Evolutionary conservation across 2,888 invertebrate genomes (phyloP).

Genomic region (Clepsis dumicolana): DNA sequence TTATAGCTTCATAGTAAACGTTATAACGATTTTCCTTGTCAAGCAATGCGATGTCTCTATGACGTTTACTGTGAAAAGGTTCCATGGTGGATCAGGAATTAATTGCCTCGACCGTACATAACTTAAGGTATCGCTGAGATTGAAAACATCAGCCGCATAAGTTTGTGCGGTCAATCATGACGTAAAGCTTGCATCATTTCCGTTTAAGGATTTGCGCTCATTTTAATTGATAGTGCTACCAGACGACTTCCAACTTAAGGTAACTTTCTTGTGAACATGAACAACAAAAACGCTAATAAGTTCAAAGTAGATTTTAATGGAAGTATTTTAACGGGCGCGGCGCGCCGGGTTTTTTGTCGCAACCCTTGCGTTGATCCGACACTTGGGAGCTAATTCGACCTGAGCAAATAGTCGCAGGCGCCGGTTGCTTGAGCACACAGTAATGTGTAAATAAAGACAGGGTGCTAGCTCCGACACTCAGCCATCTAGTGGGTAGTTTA

Average conservation of each 20-base stretch:
- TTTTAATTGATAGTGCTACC: slow-evolving; percentile 11
- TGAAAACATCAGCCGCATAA: slow-evolving; percentile 27
- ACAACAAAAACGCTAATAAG: slow-evolving; percentile 37
- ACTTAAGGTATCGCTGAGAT: slow-evolving; percentile 13
- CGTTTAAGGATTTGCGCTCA: slow-evolving; percentile 31
- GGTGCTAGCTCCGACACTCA: slow-evolving; percentile 50
- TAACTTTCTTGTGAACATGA: slow-evolving; percentile 31
- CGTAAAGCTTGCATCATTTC: slow-evolving; percentile 32
- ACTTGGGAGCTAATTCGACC: slow-evolving; percentile 62
- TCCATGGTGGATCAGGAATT: too few relatives aligned
- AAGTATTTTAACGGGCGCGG: slow-evolving; percentile 42
- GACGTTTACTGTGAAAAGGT: too few relatives aligned
- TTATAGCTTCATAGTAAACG: slow-evolving; percentile 6
- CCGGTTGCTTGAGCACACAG: slow-evolving; percentile 38
- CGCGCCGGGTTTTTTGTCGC: slow-evolving; percentile 50
- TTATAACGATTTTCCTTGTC: too few relatives aligned
- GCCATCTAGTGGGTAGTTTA: slow-evolving; percentile 37
- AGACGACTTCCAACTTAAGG: slow-evolving; percentile 7
- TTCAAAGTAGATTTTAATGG: slow-evolving; percentile 47
- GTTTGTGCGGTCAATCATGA: slow-evolving; percentile 22
- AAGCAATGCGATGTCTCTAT: too few relatives aligned
- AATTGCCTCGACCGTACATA: too few relatives aligned
- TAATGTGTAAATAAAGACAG: slow-evolving; percentile 77
- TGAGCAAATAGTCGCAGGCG: slow-evolving; percentile 56
- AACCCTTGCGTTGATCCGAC: slow-evolving; percentile 57